Base-by-base conservation (phyloP, 2,888 invertebrate genomes). In the Cetonia aurata region DNA sequence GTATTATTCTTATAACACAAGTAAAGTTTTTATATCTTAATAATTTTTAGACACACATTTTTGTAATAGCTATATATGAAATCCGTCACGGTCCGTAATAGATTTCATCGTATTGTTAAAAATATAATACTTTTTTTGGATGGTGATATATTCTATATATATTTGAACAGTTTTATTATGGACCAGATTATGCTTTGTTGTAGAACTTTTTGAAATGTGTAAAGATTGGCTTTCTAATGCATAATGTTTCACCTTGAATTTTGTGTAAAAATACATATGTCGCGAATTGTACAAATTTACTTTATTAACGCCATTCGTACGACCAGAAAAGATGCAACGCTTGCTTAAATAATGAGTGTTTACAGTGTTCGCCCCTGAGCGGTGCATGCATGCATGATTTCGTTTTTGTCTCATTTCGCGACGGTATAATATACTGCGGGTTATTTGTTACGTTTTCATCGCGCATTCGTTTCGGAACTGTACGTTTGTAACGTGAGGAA, bases 251-350 rank as follows among this genome's bases (percentile, higher is more conserved):
- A 37, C 77, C 78, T 78, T 74, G 74, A 74, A 78, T 78, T 75
- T 75, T 69, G 70, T 75, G 68, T 60, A 69, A 37, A 60, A 60
- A 68, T 53, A 67, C 48, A n/a, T n/a, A n/a, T n/a, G 69, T 70
- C 68, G 12, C 70, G 52, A 72, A 70, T 73, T 71, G 73, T 17
- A 50, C 62, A 56, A 67, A 59, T 73, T 73, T 69, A 62, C 44
- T 73, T 74, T 73, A 74, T 72, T 74, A 73, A 72, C 66, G 60
- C 44, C 73, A 68, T 70, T 56, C 75, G 68, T 75, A 76, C 75
- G 75, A 72, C 74, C 71, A 67, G 50, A 70, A 72, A 59, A 67
- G 19, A 37, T 37, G 8, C 41, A 57, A 33, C 37, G n/a, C n/a
- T n/a, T n/a, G 19, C 6, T 19, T 10, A 25, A 19, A 52, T 52